Evolutionary conservation across 2,797 vertebrate genomes (phyloP).

Genomic region (Acridotheres tristis): DNA sequence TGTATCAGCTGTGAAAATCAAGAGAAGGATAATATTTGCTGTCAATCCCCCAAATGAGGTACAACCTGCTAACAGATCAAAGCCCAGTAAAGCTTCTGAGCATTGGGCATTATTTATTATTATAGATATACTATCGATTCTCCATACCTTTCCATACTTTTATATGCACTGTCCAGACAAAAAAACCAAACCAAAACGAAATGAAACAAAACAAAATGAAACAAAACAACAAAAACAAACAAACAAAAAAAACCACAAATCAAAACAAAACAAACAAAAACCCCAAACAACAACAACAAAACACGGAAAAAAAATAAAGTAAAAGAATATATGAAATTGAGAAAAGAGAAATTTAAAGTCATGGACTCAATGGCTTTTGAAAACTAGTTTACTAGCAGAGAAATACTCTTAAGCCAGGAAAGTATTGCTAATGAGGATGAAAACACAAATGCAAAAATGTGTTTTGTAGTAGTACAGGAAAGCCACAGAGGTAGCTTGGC

Average conservation of each 20-base stretch:
- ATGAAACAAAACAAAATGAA: background rate
- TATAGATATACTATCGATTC: background rate
- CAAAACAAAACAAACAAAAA: background rate
- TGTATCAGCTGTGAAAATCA: slow-evolving; percentile 57
- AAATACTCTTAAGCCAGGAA: background rate
- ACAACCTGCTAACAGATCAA: slow-evolving; percentile 6
- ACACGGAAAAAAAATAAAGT: rapidly evolving
- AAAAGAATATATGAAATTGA: background rate
- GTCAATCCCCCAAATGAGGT: slow-evolving; percentile 35
- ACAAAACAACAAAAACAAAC: too few relatives aligned
- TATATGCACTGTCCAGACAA: background rate
- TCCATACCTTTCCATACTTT: background rate
- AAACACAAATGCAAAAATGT: background rate
- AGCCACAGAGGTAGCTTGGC: background rate
- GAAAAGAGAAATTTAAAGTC: background rate
- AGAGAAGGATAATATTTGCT: slow-evolving; percentile 44
- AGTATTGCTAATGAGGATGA: background rate
- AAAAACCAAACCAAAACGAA: too few relatives aligned
- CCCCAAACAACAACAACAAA: too few relatives aligned
- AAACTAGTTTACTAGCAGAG: background rate
- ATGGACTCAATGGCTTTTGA: background rate
- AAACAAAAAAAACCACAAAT: too few relatives aligned
- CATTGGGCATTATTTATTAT: background rate
- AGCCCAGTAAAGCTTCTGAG: background rate
- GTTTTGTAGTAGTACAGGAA: background rate